Percentiles rank a stretch among this genome's conserved stretches.
Conservation (phyloP, 2,888 invertebrate species). For the Agonopterix heracliana region DNA sequence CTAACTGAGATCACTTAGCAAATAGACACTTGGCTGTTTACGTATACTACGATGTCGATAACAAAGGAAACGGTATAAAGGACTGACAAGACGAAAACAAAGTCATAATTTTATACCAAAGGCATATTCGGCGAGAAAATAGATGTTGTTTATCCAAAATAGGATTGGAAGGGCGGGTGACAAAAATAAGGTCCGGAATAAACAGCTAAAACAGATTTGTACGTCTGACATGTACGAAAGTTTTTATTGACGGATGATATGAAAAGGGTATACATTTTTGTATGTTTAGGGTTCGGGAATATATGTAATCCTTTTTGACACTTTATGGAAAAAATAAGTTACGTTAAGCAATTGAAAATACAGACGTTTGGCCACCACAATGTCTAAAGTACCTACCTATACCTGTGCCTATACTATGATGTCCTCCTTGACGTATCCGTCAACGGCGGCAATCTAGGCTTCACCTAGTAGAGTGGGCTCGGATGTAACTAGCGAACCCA, state of each 20-base stretch:
- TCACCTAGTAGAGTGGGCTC: too few species aligned
- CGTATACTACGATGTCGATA: constrained; percentile 4
- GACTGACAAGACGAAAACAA: constrained; percentile 44
- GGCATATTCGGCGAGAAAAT: constrained; percentile 28
- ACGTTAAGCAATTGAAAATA: too few species aligned
- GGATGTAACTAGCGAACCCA: too few species aligned
- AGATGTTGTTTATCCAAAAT: constrained; percentile 29
- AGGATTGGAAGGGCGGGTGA: constrained; percentile 23
- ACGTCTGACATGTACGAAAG: constrained; percentile 2
- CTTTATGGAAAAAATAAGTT: too few species aligned
- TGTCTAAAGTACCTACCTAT: too few species aligned
- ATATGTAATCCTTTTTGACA: too few species aligned
- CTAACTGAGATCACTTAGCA: constrained; percentile 5
- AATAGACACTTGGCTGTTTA: constrained; percentile 3
- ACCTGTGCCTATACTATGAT: too few species aligned
- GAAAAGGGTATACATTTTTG: constrained; percentile 1
- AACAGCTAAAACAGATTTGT: constrained; percentile 24
- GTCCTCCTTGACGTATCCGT: too few species aligned
- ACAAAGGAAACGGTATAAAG: constrained; percentile 13
- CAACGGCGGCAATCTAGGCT: too few species aligned
- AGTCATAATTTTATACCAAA: constrained; percentile 40
- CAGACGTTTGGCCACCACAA: too few species aligned
- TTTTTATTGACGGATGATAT: neutral
- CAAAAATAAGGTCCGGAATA: constrained; percentile 25
- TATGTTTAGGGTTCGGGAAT: neutral